Evolutionary conservation across 2,113 vertebrate genomes (phyloP).

Genomic region (Alces alces): DNA sequence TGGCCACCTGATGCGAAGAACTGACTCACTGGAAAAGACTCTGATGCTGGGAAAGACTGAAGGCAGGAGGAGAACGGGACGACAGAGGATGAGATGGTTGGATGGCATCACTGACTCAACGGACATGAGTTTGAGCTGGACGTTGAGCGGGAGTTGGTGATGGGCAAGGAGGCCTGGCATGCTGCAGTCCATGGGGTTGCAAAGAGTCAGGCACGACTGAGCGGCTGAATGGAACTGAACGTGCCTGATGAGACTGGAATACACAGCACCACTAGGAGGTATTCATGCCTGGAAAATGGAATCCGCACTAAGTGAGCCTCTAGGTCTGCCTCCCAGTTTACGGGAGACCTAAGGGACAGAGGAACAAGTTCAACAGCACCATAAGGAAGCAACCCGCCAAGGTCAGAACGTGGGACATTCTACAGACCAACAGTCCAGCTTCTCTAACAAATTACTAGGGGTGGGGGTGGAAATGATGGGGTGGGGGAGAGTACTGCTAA

Average conservation of each 20-base stretch:
- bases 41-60: too few species aligned
- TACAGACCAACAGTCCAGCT: not conserved
- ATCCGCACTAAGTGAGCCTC: not conserved
- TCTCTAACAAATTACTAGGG: not conserved
- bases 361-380: not conserved
- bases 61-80: not conserved
- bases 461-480: rapidly evolving
- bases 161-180: not conserved
- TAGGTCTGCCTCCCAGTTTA: not conserved
- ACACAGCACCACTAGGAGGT: rapidly evolving
- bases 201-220: not conserved
- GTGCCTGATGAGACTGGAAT: rapidly evolving
- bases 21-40: not conserved
- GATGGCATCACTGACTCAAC: not conserved
- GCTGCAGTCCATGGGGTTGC: not conserved
- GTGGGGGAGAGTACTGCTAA: rapidly evolving
- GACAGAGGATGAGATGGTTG: not conserved
- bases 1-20: not conserved
- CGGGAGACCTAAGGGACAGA: not conserved
- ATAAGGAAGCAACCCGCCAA: not conserved
- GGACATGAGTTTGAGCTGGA: not conserved
- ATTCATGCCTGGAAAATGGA: not conserved
- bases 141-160: not conserved
- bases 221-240: not conserved
- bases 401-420: not conserved